phyloP scores from a whole-genome alignment of 2,888 invertebrate species.

The Lasioglossum pauxillum region DNA sequence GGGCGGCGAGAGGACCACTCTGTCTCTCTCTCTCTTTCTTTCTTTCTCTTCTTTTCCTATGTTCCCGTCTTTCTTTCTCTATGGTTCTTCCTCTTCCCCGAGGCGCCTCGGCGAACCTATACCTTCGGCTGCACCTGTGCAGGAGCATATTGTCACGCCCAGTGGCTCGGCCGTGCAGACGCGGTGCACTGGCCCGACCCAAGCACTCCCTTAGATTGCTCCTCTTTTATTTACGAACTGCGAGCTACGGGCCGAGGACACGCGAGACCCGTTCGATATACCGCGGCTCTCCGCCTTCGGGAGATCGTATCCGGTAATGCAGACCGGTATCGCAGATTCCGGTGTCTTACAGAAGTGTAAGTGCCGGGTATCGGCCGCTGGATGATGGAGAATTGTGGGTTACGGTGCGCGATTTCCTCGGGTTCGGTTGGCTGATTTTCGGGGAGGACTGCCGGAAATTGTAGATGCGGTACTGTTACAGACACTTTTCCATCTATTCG shows the following conservation, averaged over 20 bases:
- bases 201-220: conserved; percentile 38
- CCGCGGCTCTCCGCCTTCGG: background rate
- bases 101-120: conserved; percentile 69
- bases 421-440: no score
- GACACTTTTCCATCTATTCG: no score
- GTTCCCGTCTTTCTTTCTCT: conserved; percentile 6
- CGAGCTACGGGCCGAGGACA: background rate
- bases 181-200: conserved; percentile 38
- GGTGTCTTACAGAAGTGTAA: background rate
- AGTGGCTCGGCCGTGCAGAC: conserved; percentile 67
- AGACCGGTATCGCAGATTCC: background rate
- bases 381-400: no score
- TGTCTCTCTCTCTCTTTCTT: conserved; percentile 2
- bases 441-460: no score
- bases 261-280: conserved; percentile 7
- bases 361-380: background rate
- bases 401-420: no score
- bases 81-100: conserved; percentile 58
- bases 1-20: conserved; percentile 72
- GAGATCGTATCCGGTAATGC: background rate
- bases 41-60: conserved; percentile 55
- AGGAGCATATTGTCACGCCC: conserved; percentile 78
- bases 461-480: no score
- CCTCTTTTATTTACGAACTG: conserved; percentile 44
- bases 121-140: conserved; percentile 72